These are phyloP conservation scores for Coptodon rendalli DNA, from an alignment of 2,113 vertebrate species.

Conservation along the genomic window DNA sequence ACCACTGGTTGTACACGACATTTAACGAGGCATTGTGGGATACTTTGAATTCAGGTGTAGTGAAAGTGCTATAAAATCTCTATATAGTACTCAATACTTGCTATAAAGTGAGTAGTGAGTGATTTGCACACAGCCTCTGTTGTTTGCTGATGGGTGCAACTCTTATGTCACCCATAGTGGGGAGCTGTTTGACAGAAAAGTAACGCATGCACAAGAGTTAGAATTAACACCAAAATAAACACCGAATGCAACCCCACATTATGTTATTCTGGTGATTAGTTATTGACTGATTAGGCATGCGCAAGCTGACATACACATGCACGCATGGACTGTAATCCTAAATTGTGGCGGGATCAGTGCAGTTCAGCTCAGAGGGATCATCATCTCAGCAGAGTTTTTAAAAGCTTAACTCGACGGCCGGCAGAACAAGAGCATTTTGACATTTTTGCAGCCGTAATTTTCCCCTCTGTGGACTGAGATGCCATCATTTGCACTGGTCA, in stretches of 20 bases:
- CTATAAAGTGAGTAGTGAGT: background rate
- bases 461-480: slow-evolving; percentile 2
- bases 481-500: background rate
- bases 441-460: slow-evolving; percentile 51
- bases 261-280: background rate
- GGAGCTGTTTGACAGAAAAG: background rate
- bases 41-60: background rate
- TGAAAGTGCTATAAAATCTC: background rate
- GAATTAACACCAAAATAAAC: background rate
- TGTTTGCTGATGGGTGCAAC: background rate
- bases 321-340: slow-evolving; percentile 11
- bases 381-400: slow-evolving; percentile 45
- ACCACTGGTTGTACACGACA: background rate
- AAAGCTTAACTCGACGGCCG: slow-evolving; percentile 38
- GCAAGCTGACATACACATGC: background rate
- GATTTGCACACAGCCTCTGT: background rate
- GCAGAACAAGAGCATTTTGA: slow-evolving; percentile 28
- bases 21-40: background rate
- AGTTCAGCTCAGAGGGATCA: slow-evolving; percentile 32
- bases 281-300: background rate
- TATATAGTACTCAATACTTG: background rate
- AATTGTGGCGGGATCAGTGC: background rate
- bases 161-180: background rate
- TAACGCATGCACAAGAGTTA: background rate
- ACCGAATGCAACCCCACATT: background rate